Percentiles rank a stretch among this genome's conserved stretches.
Conservation (phyloP, 2,797 vertebrate species). For the Meriones psammophilus region DNA sequence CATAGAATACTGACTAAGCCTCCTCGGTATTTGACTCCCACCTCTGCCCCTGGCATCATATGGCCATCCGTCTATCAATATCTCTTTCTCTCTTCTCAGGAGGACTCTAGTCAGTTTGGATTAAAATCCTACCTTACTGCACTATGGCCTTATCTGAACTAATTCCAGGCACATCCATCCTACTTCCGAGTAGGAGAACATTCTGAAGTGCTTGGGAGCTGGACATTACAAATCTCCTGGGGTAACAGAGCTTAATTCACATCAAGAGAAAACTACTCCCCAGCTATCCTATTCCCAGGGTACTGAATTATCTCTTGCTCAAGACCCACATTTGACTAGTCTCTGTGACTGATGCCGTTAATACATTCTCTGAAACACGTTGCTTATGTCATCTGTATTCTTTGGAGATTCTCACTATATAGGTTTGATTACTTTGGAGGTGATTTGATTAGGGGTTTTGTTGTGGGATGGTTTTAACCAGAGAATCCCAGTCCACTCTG, state of each 20-base stretch:
- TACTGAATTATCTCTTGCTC: background rate
- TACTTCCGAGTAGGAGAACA: slow-evolving; percentile 18
- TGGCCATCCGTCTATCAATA: background rate
- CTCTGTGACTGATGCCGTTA: background rate
- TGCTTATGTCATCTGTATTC: background rate
- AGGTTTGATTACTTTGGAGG: slow-evolving; percentile 8
- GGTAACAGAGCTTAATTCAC: background rate
- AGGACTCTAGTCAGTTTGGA: background rate
- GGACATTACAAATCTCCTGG: background rate
- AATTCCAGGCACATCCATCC: background rate
- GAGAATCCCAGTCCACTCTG: background rate
- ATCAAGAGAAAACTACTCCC: background rate
- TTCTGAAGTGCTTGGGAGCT: background rate
- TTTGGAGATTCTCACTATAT: slow-evolving; percentile 3
- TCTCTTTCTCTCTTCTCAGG: background rate
- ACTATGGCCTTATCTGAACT: background rate
- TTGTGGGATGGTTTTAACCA: slow-evolving; percentile 25
- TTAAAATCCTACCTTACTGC: background rate
- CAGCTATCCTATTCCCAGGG: background rate
- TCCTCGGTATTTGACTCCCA: background rate
- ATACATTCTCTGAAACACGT: background rate
- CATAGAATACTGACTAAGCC: background rate
- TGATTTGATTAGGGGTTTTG: background rate
- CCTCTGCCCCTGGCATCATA: background rate
- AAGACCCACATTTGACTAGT: background rate